Base-by-base conservation (phyloP, 2,888 invertebrate genomes). In the Agriopis aurantiaria region DNA sequence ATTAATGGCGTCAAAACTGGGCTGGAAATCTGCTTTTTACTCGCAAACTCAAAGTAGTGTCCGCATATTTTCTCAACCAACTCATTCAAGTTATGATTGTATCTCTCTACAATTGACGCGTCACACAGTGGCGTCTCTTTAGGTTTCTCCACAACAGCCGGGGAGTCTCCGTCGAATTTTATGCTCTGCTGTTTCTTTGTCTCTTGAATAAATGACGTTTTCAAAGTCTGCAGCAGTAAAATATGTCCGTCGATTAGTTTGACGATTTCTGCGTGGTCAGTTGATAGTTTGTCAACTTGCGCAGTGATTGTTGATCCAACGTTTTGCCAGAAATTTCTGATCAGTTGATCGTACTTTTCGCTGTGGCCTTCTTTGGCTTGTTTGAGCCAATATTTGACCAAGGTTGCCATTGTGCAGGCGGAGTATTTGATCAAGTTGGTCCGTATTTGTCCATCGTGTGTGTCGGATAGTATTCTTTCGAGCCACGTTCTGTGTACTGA, bases 11-110 rank as follows among this genome's bases (percentile, higher is more conserved):
- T 85, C 14, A 96, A 77, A 41, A 96, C 92, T 4, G 91, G 73
- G 0, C 69, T 88, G 0, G 90, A 88, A 3, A 91, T 84, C 64
- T 92, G 88, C 33, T 90, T 88, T 9, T 85, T 82, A 5, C 87
- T 85, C 0, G 95, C 95, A 65, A 94, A 94, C n/a, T 93, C 91
- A 12, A 97, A 91, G 82, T 96, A 96, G 12, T 91, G 88, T 3
- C 89, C 83, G 74, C 95, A 95, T 0, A 95, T 79, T 17, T 83
- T 90, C 64, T 92, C 89, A 0, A 92, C 95, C 0, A 95, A 79
- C 0, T 88, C 83, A 41, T 92, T 86, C 17, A 96, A 79, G 70
- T 94, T 91, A 41, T 89, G 86, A 5, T 84, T 75, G 79, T 95
- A 96, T 23, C 86, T 75, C 7, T 86, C 79, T 11, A 85, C 84